Percentiles rank a stretch among this genome's conserved stretches.
Conservation (phyloP, 2,797 vertebrate genomes). For the Setipinna tenuifilis region DNA sequence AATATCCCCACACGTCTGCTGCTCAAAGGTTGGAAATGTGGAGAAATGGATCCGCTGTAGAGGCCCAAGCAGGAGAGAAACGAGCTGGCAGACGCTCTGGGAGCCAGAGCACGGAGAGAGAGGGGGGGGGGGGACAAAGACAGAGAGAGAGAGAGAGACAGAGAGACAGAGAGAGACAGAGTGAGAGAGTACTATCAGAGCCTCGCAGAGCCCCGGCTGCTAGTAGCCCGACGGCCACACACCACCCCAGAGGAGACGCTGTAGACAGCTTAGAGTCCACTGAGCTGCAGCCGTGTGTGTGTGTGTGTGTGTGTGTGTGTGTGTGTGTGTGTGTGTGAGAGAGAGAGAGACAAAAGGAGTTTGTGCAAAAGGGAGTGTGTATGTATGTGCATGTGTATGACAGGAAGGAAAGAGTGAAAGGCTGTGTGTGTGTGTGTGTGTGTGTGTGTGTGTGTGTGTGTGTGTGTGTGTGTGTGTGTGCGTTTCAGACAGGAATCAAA, state of each 20-base stretch:
- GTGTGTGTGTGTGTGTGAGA: no score
- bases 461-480: not conserved
- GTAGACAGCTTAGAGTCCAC: not conserved
- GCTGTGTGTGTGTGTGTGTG: constrained; percentile 5
- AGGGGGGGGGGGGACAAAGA: no score
- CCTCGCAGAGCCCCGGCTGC: not conserved
- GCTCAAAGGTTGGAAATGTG: not conserved
- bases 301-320: not conserved
- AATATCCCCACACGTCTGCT: not conserved
- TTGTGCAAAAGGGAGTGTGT: no score
- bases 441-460: not conserved
- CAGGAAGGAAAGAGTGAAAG: not conserved
- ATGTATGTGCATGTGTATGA: no score
- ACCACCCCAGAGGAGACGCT: not conserved
- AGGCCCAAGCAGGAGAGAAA: not conserved
- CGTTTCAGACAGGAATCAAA: no score
- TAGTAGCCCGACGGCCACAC: not conserved
- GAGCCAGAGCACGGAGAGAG: not conserved
- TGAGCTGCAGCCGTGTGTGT: not conserved
- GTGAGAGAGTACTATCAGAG: not conserved
- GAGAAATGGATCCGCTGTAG: not conserved
- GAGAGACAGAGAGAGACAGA: not conserved
- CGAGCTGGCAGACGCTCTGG: not conserved
- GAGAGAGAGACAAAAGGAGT: no score
- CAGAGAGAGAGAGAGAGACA: not conserved